These are phyloP conservation scores for Ennomos erosarius DNA, from an alignment of 2,888 invertebrate genomes.

Conservation along the genomic window DNA sequence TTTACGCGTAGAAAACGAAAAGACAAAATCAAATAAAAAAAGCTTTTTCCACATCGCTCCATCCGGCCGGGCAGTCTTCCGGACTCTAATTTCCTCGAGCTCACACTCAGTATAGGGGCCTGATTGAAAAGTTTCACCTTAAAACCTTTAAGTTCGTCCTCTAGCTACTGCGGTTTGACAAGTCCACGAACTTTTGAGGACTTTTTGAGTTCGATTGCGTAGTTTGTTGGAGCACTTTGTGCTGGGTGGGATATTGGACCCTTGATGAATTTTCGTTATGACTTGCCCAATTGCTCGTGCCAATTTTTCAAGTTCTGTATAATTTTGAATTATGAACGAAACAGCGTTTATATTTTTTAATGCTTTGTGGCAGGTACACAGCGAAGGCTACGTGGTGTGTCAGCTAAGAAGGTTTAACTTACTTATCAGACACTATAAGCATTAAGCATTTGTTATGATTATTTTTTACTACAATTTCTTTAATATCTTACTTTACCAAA, in stretches of 20 bases:
- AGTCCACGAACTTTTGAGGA: slow-evolving; percentile 36
- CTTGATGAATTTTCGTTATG: neutral
- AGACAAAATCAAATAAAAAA: neutral
- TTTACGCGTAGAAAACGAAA: too few relatives aligned
- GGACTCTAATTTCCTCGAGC: slow-evolving; percentile 48
- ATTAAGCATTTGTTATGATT: too few relatives aligned
- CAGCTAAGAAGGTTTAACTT: too few relatives aligned
- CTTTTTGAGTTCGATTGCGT: slow-evolving; percentile 31
- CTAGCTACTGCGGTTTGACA: slow-evolving; percentile 36
- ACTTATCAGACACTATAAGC: too few relatives aligned
- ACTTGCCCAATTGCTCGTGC: too few relatives aligned
- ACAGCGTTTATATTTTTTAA: too few relatives aligned
- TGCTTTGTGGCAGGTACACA: too few relatives aligned
- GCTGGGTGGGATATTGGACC: neutral
- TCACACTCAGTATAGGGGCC: slow-evolving; percentile 62
- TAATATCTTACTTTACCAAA: too few relatives aligned
- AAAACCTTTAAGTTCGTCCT: slow-evolving; percentile 31
- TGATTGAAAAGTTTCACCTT: slow-evolving; percentile 73
- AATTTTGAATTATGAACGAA: too few relatives aligned
- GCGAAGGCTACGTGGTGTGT: too few relatives aligned
- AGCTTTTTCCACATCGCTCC: slow-evolving; percentile 15
- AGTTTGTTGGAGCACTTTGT: slow-evolving; percentile 12
- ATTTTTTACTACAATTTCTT: too few relatives aligned
- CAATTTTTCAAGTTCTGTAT: too few relatives aligned
- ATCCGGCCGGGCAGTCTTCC: slow-evolving; percentile 29